These are phyloP conservation scores for Agonopterix arenella DNA, from an alignment of 2,888 invertebrate species.

Conservation along the genomic window DNA sequence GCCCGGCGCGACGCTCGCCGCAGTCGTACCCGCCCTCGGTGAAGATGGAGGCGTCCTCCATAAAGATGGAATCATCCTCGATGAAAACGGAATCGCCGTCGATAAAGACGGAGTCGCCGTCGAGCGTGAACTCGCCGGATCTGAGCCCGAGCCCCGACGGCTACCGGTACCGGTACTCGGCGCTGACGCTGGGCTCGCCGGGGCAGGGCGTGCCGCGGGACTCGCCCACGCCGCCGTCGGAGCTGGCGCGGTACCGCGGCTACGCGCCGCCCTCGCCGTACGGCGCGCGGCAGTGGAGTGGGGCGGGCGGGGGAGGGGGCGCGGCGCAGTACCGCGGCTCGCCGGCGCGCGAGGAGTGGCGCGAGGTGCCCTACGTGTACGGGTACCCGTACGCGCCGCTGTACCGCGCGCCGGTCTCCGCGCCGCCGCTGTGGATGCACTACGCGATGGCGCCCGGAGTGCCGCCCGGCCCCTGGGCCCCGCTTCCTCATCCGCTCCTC, in stretches of 20 bases:
- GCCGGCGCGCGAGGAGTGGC: slow-evolving; percentile 44
- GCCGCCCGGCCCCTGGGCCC: slow-evolving; percentile 74
- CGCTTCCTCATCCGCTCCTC: slow-evolving; percentile 64
- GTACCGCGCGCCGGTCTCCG: slow-evolving; percentile 48
- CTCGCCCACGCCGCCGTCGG: slow-evolving; percentile 50
- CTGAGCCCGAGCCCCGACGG: slow-evolving; percentile 61
- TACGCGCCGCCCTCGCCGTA: slow-evolving; percentile 19
- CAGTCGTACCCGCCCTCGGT: slow-evolving; percentile 43
- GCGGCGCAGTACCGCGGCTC: slow-evolving; percentile 19
- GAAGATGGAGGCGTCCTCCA: background rate
- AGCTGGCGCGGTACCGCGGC: slow-evolving; percentile 51
- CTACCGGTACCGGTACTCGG: slow-evolving; percentile 56
- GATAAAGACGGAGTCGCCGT: slow-evolving; percentile 57
- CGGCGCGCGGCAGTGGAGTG: slow-evolving; percentile 40
- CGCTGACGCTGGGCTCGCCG: slow-evolving; percentile 47
- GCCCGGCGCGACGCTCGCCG: slow-evolving; percentile 53
- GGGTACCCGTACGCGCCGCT: slow-evolving; percentile 63
- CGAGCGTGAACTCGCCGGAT: slow-evolving; percentile 58
- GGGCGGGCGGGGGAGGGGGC: slow-evolving; percentile 21
- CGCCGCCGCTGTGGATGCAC: slow-evolving; percentile 64
- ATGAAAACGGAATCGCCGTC: slow-evolving; percentile 56
- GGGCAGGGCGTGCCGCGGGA: slow-evolving; percentile 44
- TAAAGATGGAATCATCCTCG: slow-evolving; percentile 14
- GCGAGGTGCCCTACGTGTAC: slow-evolving; percentile 52
- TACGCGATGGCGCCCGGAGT: slow-evolving; percentile 55